Evolutionary conservation across 2,113 vertebrate genomes (phyloP), one percentile per base, ranked within the genome.

Genomic region (Vicugna pacos): DNA sequence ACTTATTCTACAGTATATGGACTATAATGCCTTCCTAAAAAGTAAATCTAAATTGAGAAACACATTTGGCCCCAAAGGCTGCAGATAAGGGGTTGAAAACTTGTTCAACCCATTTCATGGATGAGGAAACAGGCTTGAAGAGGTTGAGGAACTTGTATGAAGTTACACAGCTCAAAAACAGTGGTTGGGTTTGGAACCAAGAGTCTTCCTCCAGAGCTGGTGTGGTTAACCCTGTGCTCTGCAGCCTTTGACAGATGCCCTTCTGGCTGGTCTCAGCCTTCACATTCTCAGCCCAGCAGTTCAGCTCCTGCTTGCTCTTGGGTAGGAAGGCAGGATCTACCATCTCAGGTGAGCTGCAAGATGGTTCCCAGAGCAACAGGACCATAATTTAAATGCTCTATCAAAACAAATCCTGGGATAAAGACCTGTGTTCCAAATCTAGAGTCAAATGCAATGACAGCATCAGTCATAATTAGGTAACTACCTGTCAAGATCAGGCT

Each of bases 1-100:
- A 73, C 75, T 79, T 58, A 77, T 58, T 65, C 15, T 32, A 56
- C 17, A 8, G 2, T 14, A 38, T 12, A n/a, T 6, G 5, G 48
- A 76, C 30, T n/a, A 30, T 14, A 69, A 26, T 32, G 32, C 28
- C 10, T 32, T 80, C 56, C 62, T 26, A 56, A 77, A 81, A n/a
- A 75, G 38, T 48, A 80, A 80, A 48, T 89, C 32, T 35, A 60
- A 96, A 72, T 81, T 93, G 26, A 67, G 64, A 95, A 97, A 82
- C 28, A 88, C 30, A 64, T 52, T 58, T 77, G 77, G 16, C 46
- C 12, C 15, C 28, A 50, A 91, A 69, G 52, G 20, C 50, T 24
- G 14, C 30, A 60, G n/a, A 19, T 5, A 80, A 52, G 28, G 5
- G 50, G 4, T 46, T 90, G 19, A 75, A 24, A 65, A 70, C 17